These are phyloP conservation scores for Nowickia ferox DNA, from an alignment of 2,888 invertebrate species.

Conservation along the genomic window DNA sequence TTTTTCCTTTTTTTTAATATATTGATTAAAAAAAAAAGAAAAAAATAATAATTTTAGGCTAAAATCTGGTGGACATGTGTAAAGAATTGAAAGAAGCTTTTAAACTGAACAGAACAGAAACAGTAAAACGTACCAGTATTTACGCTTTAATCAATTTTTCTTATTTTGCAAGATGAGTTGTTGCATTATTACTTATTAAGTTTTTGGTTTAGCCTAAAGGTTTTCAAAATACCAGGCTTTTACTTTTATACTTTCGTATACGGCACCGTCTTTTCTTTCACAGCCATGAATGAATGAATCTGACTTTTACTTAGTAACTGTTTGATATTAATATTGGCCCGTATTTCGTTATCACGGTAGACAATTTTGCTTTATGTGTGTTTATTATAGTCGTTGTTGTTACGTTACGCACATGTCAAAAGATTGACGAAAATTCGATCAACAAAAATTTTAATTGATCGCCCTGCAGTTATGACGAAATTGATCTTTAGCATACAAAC, in stretches of 20 bases:
- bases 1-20: slow-evolving; percentile 4
- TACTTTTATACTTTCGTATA: background rate
- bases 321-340: slow-evolving; percentile 30
- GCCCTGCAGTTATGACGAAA: slow-evolving; percentile 83
- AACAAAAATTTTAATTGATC: slow-evolving; percentile 83
- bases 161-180: slow-evolving; percentile 32
- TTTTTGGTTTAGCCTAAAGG: slow-evolving; percentile 63
- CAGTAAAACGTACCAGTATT: slow-evolving; percentile 74
- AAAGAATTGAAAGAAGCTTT: slow-evolving; percentile 42
- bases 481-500: slow-evolving; percentile 76
- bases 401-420: slow-evolving; percentile 80
- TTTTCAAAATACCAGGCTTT: slow-evolving; percentile 44
- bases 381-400: slow-evolving; percentile 47
- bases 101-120: slow-evolving; percentile 24
- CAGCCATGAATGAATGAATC: slow-evolving; percentile 63
- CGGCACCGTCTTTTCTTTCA: background rate
- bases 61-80: slow-evolving; percentile 38
- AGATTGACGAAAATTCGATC: slow-evolving; percentile 84
- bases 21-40: too few species aligned
- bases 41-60: slow-evolving; percentile 1
- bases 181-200: slow-evolving; percentile 61
- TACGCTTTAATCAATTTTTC: slow-evolving; percentile 81
- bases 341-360: slow-evolving; percentile 3
- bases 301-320: slow-evolving; percentile 44
- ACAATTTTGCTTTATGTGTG: slow-evolving; percentile 32